Percentiles rank a stretch among this genome's conserved stretches.
These are phyloP conservation scores for Acrocera orbiculus DNA, from an alignment of 2,888 invertebrate species.

Conservation along the genomic window DNA sequence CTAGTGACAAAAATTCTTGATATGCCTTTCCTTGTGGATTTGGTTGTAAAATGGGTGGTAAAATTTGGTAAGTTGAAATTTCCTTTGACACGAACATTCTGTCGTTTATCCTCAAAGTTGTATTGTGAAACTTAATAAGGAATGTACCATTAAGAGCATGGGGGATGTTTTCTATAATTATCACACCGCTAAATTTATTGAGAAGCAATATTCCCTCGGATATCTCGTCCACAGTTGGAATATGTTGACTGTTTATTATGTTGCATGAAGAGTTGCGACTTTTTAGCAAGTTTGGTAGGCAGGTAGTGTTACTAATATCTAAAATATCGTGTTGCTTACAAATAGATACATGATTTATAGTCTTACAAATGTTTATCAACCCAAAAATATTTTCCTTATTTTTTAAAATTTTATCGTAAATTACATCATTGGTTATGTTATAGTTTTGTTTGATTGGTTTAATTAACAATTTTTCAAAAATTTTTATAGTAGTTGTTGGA, in stretches of 20 bases:
- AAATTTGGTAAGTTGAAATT: too few species aligned
- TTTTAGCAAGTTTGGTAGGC: slow-evolving; percentile 10
- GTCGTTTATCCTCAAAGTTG: too few species aligned
- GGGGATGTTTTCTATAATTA: too few species aligned
- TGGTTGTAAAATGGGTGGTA: too few species aligned
- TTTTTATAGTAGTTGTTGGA: slow-evolving; percentile 9
- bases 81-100: too few species aligned
- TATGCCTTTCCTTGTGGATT: too few species aligned
- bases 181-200: too few species aligned
- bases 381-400: slow-evolving; percentile 9
- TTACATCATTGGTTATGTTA: slow-evolving; percentile 7
- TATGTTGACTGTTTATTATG: slow-evolving; percentile 8
- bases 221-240: slow-evolving; percentile 10
- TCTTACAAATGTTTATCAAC: slow-evolving; percentile 8
- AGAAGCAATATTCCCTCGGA: slow-evolving; percentile 9
- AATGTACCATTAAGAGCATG: too few species aligned
- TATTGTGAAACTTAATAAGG: too few species aligned
- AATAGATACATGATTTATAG: slow-evolving; percentile 9
- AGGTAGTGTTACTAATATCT: slow-evolving; percentile 9
- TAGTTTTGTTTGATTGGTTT: slow-evolving; percentile 9
- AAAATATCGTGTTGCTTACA: slow-evolving; percentile 7
- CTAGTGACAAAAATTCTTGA: too few species aligned
- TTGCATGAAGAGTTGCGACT: slow-evolving; percentile 9
- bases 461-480: slow-evolving; percentile 9
- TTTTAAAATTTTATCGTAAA: slow-evolving; percentile 7